Conservation (phyloP, 2,797 vertebrate genomes). For the Channallabes apus region DNA sequence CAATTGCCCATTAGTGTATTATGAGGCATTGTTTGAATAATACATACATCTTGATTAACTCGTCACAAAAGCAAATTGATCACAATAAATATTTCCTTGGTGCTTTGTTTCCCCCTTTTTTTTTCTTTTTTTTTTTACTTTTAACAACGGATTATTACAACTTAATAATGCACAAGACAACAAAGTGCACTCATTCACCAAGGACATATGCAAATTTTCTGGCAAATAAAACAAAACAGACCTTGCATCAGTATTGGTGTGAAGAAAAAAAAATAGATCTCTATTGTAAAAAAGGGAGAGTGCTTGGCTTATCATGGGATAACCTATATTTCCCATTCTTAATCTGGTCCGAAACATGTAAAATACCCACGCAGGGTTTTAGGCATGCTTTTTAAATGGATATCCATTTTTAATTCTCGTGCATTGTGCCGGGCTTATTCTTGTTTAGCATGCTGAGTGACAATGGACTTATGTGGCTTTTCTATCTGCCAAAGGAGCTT, state of each 20-base stretch:
- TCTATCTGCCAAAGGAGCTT: constrained; percentile 55
- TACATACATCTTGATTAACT: constrained; percentile 76
- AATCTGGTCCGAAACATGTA: constrained; percentile 69
- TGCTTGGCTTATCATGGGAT: constrained; percentile 62
- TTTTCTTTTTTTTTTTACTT: neutral
- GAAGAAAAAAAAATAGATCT: constrained; percentile 16
- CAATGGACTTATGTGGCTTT: constrained; percentile 63
- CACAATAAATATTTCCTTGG: constrained; percentile 49
- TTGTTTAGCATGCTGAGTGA: constrained; percentile 68
- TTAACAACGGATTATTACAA: neutral
- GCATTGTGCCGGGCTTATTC: constrained; percentile 70
- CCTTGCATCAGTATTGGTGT: constrained; percentile 11
- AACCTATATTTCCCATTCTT: constrained; percentile 70
- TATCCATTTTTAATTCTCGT: constrained; percentile 46
- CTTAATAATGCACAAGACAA: constrained; percentile 8
- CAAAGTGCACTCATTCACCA: constrained; percentile 31
- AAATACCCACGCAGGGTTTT: constrained; percentile 57
- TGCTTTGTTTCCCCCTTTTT: constrained; percentile 4
- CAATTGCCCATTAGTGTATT: constrained; percentile 77
- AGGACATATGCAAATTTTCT: constrained; percentile 52
- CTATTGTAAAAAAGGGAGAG: constrained; percentile 37
- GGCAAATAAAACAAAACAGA: constrained; percentile 46
- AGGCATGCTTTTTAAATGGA: constrained; percentile 37
- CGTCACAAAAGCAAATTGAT: constrained; percentile 71
- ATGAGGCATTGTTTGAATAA: constrained; percentile 76